Base-by-base conservation (phyloP, 2,797 vertebrate species). In the Dermochelys coriacea region DNA sequence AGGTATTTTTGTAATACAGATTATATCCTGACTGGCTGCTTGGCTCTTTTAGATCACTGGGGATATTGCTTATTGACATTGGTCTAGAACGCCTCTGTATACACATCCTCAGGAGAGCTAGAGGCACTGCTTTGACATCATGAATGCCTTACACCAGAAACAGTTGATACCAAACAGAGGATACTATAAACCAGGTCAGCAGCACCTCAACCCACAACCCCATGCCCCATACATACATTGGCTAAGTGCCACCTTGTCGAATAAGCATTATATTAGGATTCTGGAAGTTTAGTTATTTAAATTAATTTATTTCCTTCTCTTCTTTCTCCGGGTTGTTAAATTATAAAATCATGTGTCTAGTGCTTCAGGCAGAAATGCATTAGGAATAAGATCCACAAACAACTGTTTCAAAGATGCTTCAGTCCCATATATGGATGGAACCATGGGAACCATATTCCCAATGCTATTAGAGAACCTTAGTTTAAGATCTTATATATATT, bases 241-340 rank as follows among this genome's bases (percentile, higher is more conserved):
- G 0, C 84, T 85, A 47, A 93, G 87, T 55, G 64, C 87, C 82
- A 79, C 74, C 18, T 77, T 84, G 49, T 25, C 83, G 55, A 45
- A 34, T 86, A 80, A 64, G 68, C 59, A 57, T 94, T 86, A 75
- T 34, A n/a, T 12, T 75, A 77, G 94, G 50, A 80, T 89, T 88
- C 92, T 16, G 29, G 84, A 87, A 94, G 85, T 55, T 74, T 21
- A 90, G 87, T 91, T 95, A 91, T 83, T 95, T 61, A 41, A 91
- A 85, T 92, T 96, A 94, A 86, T 92, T 96, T 94, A 86, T 87
- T 91, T 45, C 88, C 93, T 91, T 94, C 95, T 97, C 96, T 96
- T 91, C 92, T 97, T 97, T 96, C n/a, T 31, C 79, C 61, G 41
- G 49, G 41, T 96, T 96, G 93, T 97, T 97, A 87, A 95, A 95